phyloP scores from a whole-genome alignment of 2,113 vertebrate genomes.

The Lates calcarifer region DNA sequence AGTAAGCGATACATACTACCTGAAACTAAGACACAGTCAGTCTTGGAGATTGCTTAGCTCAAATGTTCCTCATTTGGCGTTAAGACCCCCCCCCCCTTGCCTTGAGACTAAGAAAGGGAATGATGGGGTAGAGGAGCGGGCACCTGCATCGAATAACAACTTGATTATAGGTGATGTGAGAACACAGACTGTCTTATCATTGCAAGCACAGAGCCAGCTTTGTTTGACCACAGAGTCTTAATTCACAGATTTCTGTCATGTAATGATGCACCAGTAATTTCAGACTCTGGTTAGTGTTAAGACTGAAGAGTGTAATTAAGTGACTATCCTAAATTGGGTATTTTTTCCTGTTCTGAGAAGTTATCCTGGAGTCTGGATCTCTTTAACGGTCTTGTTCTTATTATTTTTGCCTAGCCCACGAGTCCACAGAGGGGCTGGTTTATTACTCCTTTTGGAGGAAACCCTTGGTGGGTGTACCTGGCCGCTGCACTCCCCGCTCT shows the following conservation, averaged over 20 bases:
- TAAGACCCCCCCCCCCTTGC: background rate
- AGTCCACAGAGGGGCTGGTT: conserved; percentile 93
- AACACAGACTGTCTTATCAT: conserved; percentile 49
- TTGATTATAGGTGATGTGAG: conserved; percentile 70
- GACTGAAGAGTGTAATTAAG: background rate
- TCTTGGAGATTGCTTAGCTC: conserved; percentile 34
- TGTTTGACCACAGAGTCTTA: conserved; percentile 57
- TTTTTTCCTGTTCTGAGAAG: background rate
- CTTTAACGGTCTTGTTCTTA: background rate
- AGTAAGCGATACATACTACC: conserved; percentile 23
- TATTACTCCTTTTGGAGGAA: conserved; percentile 92
- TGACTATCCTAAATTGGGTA: background rate
- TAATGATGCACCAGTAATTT: conserved; percentile 33
- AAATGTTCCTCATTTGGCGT: conserved; percentile 41
- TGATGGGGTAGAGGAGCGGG: conserved; percentile 10
- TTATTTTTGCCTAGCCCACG: conserved; percentile 87
- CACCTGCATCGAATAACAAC: conserved; percentile 57
- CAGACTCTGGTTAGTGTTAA: background rate
- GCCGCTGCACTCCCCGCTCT: conserved; percentile 93
- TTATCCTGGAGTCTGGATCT: background rate
- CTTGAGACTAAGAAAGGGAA: conserved; percentile 5
- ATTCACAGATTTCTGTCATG: conserved; percentile 36
- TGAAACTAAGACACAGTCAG: conserved; percentile 51
- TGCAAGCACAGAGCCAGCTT: conserved; percentile 64
- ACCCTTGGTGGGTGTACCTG: conserved; percentile 98